Evolutionary conservation across 2,888 invertebrate genomes (phyloP), one percentile per base, ranked within the genome.

Genomic region (Spisula subtruncata): DNA sequence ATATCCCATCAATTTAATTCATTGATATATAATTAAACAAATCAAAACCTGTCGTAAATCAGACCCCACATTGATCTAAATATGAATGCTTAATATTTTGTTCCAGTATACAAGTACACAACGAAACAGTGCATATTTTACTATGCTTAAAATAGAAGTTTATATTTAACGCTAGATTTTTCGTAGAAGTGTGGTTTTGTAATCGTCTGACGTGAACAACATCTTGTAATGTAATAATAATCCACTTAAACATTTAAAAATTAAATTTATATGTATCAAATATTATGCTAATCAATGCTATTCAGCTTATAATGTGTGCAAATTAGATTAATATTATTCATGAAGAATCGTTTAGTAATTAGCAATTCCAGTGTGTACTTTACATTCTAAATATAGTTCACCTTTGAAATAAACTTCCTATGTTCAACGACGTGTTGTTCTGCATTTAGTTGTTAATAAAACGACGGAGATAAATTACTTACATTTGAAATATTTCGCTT

Each of bases 221-320:
- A 66, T 51, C 51, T 51, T 51, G 51, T 51, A 66, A 66, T 10
- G 25, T 66, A 25, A 25, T 25, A 25, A 66, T 66, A 66, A n/a
- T 66, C 25, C 60, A 66, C 10, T 10, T 66, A 66, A 66, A 66
- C n/a, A 66, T n/a, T 25, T 2, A 66, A 66, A n/a, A 25, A 25
- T 66, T 6, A 66, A 66, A 25, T 25, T 25, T 66, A 66, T 66
- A 66, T 66, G 8, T 25, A 66, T 66, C 60, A 10, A 66, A 12
- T n/a, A 66, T 66, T 66, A 66, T 66, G 60, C 25, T 66, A 66
- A 66, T 66, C 60, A 18, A 60, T 60, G 60, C 60, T 14, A 20
- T 16, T 16, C 51, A 16, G 60, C 60, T 8, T 20, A 60, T 60
- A 60, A 18, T 60, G 18, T 20, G 8, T 66, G 10, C 25, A 66